Evolutionary conservation across 1,140 invertebrate genomes (phyloP).

Genomic region (Agrilus planipennis): DNA sequence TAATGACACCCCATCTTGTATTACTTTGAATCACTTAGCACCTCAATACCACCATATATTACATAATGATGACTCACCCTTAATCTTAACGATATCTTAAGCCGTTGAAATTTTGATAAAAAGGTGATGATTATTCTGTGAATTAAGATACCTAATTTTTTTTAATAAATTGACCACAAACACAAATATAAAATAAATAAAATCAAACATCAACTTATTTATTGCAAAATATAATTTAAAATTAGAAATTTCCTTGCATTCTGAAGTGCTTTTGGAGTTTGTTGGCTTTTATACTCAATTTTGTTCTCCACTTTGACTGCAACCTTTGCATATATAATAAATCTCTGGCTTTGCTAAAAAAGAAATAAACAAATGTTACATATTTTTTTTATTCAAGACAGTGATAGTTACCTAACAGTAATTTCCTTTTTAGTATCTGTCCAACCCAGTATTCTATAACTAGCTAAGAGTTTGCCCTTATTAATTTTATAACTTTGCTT

Average conservation of each 20-base stretch:
- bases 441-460: constrained; percentile 81
- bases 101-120: no score
- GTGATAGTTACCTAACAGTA: constrained; percentile 40
- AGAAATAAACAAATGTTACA: constrained; percentile 6
- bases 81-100: no score
- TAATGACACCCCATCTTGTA: no score
- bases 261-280: constrained; percentile 77
- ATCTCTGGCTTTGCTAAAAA: constrained; percentile 66
- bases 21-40: no score
- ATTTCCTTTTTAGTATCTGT: constrained; percentile 54
- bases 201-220: no score
- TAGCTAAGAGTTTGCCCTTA: constrained; percentile 56
- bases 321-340: constrained; percentile 72
- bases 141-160: no score
- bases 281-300: constrained; percentile 71
- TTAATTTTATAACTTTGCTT: constrained; percentile 42
- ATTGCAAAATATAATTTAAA: no score
- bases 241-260: constrained; percentile 64
- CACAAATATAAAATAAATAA: no score
- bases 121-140: no score
- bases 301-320: constrained; percentile 62
- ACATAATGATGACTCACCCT: no score
- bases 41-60: no score
- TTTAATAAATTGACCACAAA: no score
- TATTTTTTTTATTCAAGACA: constrained; percentile 7